phyloP scores from a whole-genome alignment of 2,113 vertebrate species.

The Glaucidium brasilianum region DNA sequence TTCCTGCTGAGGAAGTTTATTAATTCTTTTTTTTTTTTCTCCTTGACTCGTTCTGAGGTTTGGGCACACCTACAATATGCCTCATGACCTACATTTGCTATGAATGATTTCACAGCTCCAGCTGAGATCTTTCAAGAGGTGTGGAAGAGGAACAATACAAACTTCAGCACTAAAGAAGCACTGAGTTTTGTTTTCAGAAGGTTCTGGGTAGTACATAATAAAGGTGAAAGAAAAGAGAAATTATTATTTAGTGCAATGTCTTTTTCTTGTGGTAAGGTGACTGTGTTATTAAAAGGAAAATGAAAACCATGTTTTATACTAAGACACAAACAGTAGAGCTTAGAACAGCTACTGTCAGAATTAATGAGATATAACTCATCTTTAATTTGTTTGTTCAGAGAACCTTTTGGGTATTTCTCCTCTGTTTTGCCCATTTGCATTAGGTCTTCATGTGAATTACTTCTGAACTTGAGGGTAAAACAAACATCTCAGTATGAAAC shows the following conservation, averaged over 20 bases:
- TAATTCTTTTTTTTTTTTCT: not conserved
- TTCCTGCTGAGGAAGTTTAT: not conserved
- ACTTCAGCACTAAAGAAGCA: not conserved
- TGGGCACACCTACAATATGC: not conserved
- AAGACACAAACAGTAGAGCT: not conserved
- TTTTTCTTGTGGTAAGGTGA: not conserved
- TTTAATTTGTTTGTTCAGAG: not conserved
- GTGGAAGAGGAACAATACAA: not conserved
- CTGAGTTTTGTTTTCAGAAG: not conserved
- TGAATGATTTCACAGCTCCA: not conserved
- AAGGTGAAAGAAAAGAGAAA: not conserved
- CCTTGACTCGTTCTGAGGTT: not conserved
- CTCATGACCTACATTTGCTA: not conserved
- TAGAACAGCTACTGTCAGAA: not conserved
- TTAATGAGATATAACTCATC: not conserved
- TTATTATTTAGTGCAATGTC: not conserved
- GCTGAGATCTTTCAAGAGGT: not conserved
- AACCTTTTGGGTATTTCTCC: not conserved
- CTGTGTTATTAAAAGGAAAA: not conserved
- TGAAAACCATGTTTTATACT: not conserved
- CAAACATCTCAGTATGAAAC: not conserved
- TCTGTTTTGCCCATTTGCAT: not conserved
- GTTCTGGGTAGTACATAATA: not conserved
- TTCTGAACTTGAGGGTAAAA: not conserved
- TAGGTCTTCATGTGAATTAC: not conserved